Base-by-base conservation (phyloP, 2,113 vertebrate genomes). In the Procavia capensis region DNA sequence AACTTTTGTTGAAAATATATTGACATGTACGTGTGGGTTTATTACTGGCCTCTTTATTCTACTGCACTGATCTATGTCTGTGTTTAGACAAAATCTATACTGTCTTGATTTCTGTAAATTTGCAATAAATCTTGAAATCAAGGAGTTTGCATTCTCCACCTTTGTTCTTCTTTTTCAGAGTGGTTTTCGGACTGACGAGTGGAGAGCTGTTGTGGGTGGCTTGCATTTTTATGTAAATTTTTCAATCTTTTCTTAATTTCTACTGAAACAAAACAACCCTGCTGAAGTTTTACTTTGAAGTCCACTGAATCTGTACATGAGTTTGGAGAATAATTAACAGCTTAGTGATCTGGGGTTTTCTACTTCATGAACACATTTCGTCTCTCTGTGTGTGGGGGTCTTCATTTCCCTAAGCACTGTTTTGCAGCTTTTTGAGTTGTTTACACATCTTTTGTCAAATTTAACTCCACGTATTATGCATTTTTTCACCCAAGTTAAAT, bases 321-420 rank as follows among this genome's bases (percentile, higher is more conserved):
- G 14, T 54, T 54, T 54, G 50, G 50, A 54, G 50, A 3, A 16
- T 54, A 54, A 54, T 13, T 54, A 16, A 16, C 50, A 54, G 11
- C 14, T 54, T 54, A 54, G 50, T 16, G 39, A 19, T 50, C 3
- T 0, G 7, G 72, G 10, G 17, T 43, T 29, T 70, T 41, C 43
- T 63, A 5, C 3, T 14, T 24, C 29, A 0, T 1, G 27, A 63
- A 54, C 6, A 22, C 6, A 1, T 54, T 54, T 8, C 5, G 0
- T 63, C 31, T 76, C 41, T 74, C 43, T 31, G 0, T 7, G 14
- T 19, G 27, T 5, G 0, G 14, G 41, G 31, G 5, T 31, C 34
- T 22, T 47, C 14, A 20, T 59, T 27, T 22, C 36, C 83, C 83
- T 41, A 20, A 66, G 27, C 3, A 1, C 31, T 11, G 9, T 13